Evolutionary conservation across 2,797 vertebrate species (phyloP).

Genomic region (Apogon talboti): DNA sequence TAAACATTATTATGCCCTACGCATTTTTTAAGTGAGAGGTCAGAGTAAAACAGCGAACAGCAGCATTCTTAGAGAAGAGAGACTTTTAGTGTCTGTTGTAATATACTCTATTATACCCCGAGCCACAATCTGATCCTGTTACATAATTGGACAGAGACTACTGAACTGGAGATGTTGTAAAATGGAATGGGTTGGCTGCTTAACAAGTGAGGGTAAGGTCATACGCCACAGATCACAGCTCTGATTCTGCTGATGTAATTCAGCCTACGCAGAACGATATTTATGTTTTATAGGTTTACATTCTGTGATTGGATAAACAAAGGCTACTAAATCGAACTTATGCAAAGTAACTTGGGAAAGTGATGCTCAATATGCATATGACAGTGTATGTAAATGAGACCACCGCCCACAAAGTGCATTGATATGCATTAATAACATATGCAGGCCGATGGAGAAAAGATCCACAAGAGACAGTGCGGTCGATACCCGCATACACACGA

Average conservation of each 20-base stretch:
- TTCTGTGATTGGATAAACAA: slow-evolving; percentile 41
- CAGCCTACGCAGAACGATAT: slow-evolving; percentile 39
- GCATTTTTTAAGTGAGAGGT: slow-evolving; percentile 46
- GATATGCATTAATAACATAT: slow-evolving; percentile 65
- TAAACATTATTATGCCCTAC: slow-evolving; percentile 25
- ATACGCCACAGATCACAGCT: slow-evolving; percentile 43
- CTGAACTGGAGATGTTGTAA: slow-evolving; percentile 53
- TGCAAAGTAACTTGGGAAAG: slow-evolving; percentile 47
- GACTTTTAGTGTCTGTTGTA: slow-evolving; percentile 49
- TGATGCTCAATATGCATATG: slow-evolving; percentile 52
- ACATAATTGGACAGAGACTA: slow-evolving; percentile 68
- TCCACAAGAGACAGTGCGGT: slow-evolving; percentile 34
- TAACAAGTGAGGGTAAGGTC: slow-evolving; percentile 62
- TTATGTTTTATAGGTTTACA: slow-evolving; percentile 31
- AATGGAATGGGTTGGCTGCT: slow-evolving; percentile 58
- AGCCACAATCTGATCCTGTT: slow-evolving; percentile 65
- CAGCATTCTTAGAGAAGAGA: slow-evolving; percentile 43
- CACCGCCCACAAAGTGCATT: slow-evolving; percentile 60
- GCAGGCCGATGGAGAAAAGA: slow-evolving; percentile 30
- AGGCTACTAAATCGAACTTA: slow-evolving; percentile 39
- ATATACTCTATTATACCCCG: slow-evolving; percentile 67
- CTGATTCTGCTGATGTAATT: slow-evolving; percentile 41
- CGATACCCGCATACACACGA: slow-evolving; percentile 19
- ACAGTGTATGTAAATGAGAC: slow-evolving; percentile 60
- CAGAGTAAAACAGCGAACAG: slow-evolving; percentile 42